Evolutionary conservation across 2,797 vertebrate genomes (phyloP).

Genomic region (Melanogrammus aeglefinus): DNA sequence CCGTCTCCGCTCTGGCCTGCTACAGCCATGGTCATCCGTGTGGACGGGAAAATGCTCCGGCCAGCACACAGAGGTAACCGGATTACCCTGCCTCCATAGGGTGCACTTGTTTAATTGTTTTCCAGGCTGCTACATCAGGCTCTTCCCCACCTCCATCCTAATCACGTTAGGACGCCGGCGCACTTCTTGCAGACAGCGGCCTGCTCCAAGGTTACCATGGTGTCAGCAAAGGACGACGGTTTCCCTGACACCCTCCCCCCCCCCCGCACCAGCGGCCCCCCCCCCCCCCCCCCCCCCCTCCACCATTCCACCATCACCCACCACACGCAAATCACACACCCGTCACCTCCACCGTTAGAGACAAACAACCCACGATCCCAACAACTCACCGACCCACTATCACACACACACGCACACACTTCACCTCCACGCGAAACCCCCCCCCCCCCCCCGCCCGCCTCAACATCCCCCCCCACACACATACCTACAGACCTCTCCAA

Average conservation of each 20-base stretch:
- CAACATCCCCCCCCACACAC: not conserved
- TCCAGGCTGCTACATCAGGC: constrained; percentile 37
- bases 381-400: not conserved
- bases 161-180: constrained; percentile 51
- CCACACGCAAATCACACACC: not conserved
- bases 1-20: constrained; percentile 12
- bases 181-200: constrained; percentile 46
- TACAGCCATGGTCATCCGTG: constrained; percentile 43
- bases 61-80: constrained; percentile 41
- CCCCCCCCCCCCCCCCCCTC: not conserved
- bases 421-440: not conserved
- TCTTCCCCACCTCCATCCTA: constrained; percentile 44
- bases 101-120: constrained; percentile 58
- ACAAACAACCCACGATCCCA: not conserved
- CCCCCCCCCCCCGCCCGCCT: too few relatives aligned
- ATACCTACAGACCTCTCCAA: not conserved
- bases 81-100: constrained; percentile 57
- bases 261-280: not conserved
- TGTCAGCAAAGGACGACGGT: constrained; percentile 29
- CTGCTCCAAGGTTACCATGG: constrained; percentile 51
- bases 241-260: constrained; percentile 14
- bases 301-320: too few relatives aligned
- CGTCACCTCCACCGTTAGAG: not conserved
- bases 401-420: not conserved
- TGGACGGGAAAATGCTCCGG: constrained; percentile 27